These are phyloP conservation scores for Macropodus opercularis DNA, from an alignment of 2,797 vertebrate genomes.

Conservation along the genomic window DNA sequence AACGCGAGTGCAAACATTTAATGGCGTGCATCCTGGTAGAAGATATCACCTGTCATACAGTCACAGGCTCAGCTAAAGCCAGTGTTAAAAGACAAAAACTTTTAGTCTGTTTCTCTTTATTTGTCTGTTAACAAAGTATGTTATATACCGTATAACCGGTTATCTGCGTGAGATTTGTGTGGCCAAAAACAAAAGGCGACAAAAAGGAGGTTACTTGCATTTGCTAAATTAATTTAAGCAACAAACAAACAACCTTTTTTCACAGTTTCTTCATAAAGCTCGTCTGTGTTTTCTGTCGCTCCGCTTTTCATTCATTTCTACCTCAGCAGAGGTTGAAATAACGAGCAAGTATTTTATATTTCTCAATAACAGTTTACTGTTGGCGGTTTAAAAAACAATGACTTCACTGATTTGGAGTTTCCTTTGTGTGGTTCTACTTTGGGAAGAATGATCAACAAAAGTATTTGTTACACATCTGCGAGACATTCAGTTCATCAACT, in stretches of 20 bases:
- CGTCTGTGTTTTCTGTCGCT: background rate
- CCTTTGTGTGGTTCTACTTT: too few species aligned
- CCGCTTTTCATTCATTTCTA: slow-evolving; percentile 23
- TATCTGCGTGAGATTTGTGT: too few species aligned
- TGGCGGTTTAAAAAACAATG: too few species aligned
- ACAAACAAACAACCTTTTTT: background rate
- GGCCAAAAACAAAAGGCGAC: slow-evolving; percentile 7
- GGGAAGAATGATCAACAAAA: too few species aligned
- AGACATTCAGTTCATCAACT: too few species aligned
- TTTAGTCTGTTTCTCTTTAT: slow-evolving; percentile 14
- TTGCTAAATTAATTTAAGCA: slow-evolving; percentile 25
- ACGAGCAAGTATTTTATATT: background rate
- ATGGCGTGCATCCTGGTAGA: slow-evolving; percentile 33
- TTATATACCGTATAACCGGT: too few species aligned
- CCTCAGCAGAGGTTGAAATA: slow-evolving; percentile 14
- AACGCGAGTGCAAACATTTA: slow-evolving; percentile 54
- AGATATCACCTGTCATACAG: slow-evolving; percentile 67
- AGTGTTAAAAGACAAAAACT: slow-evolving; percentile 31
- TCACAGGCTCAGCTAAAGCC: slow-evolving; percentile 32
- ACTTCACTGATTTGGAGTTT: too few species aligned
- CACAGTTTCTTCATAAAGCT: slow-evolving; percentile 15
- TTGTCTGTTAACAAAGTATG: slow-evolving; percentile 11
- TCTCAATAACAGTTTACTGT: too few species aligned
- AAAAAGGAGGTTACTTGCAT: slow-evolving; percentile 12
- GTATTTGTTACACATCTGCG: too few species aligned